Conservation (phyloP, 2,888 invertebrate species). For the Eucera pruinosa region DNA sequence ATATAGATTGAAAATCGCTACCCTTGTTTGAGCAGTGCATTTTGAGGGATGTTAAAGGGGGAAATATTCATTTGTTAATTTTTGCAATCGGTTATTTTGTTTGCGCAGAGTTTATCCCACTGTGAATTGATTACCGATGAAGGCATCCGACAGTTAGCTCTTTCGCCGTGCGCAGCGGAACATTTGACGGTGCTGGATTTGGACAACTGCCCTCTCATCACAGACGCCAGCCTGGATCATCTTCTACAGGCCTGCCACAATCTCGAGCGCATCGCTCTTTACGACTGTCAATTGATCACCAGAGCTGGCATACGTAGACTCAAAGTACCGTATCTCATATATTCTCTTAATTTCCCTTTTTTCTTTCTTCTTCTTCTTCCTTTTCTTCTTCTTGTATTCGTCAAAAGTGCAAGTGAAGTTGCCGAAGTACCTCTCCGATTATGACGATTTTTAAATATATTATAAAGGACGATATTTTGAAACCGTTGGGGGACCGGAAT, state of each 20-base stretch:
- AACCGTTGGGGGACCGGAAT: too few relatives aligned
- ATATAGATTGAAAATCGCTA: too few relatives aligned
- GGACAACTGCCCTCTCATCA: constrained; percentile 99
- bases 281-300: constrained; percentile 99
- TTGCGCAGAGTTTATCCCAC: constrained; percentile 95
- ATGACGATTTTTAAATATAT: too few relatives aligned
- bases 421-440: too few relatives aligned
- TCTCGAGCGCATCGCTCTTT: constrained; percentile 98
- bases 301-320: constrained; percentile 97
- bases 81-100: not conserved
- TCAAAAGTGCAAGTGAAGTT: too few relatives aligned
- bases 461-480: too few relatives aligned
- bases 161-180: constrained; percentile 97
- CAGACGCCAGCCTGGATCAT: constrained; percentile 98
- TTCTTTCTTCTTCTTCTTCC: too few relatives aligned
- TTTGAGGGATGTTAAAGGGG: too few relatives aligned
- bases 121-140: constrained; percentile 99
- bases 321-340: constrained; percentile 88
- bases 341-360: not conserved
- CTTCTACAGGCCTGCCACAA: constrained; percentile 95
- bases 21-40: too few relatives aligned
- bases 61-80: too few relatives aligned
- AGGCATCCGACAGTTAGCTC: constrained; percentile 96
- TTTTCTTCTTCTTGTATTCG: too few relatives aligned
- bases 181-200: constrained; percentile 97